Percentiles rank a stretch among this genome's conserved stretches.
Evolutionary conservation across 2,888 invertebrate genomes (phyloP).

Genomic region (Amiota minor): DNA sequence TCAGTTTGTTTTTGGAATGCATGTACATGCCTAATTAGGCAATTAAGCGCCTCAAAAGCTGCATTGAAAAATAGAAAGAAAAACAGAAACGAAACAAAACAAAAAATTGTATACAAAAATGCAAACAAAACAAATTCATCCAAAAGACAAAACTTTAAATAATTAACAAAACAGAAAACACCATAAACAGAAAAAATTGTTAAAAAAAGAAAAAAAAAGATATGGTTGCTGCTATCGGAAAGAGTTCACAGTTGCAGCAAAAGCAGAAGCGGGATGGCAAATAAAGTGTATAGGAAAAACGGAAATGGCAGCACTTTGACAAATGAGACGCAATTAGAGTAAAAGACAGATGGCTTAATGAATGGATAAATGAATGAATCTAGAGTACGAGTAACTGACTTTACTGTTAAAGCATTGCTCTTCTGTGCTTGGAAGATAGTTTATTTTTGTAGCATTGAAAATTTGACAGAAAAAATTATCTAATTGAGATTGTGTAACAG

Average conservation of each 20-base stretch:
- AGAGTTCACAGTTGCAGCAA: too few species aligned
- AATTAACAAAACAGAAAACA: too few species aligned
- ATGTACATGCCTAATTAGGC: slow-evolving; percentile 63
- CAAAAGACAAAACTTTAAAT: too few species aligned
- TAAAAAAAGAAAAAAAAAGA: slow-evolving; percentile 27
- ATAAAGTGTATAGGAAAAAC: not conserved
- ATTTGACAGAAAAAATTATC: too few species aligned
- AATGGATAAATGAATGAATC: too few species aligned
- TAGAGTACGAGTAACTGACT: too few species aligned
- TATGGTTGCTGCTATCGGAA: slow-evolving; percentile 25
- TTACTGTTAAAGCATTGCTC: too few species aligned
- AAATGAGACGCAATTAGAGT: slow-evolving; percentile 13
- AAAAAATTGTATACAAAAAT: not conserved
- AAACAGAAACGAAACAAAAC: slow-evolving; percentile 12
- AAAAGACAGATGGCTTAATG: not conserved
- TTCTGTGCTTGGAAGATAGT: too few species aligned
- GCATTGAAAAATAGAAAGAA: slow-evolving; percentile 48
- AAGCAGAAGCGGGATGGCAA: not conserved
- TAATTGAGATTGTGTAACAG: too few species aligned
- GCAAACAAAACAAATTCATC: not conserved
- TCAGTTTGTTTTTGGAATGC: slow-evolving; percentile 6
- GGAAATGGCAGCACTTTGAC: slow-evolving; percentile 28
- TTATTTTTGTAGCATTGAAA: too few species aligned
- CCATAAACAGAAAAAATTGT: not conserved
- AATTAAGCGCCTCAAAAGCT: slow-evolving; percentile 60